These are phyloP conservation scores for Pseudochirops cupreus DNA, from an alignment of 2,797 vertebrate genomes.

Conservation along the genomic window DNA sequence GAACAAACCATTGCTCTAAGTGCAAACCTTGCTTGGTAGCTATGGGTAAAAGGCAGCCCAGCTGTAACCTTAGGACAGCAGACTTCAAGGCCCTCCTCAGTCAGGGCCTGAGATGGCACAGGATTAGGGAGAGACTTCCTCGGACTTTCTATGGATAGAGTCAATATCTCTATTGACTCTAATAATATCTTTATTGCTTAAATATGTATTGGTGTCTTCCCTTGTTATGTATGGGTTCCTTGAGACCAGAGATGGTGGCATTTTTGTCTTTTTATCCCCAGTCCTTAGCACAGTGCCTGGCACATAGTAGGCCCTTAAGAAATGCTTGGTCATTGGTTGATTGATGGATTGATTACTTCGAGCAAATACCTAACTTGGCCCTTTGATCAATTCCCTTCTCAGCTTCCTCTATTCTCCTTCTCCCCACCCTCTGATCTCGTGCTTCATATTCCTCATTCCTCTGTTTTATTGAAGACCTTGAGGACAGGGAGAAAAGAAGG, in stretches of 20 bases:
- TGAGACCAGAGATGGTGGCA: not conserved
- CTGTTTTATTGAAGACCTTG: not conserved
- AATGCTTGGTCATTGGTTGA: not conserved
- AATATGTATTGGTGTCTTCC: not conserved
- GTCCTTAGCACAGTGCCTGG: not conserved
- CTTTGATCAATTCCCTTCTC: not conserved
- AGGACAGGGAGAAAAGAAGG: not conserved
- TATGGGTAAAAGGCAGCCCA: not conserved
- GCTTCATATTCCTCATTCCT: not conserved
- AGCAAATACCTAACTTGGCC: not conserved
- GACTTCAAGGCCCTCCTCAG: not conserved
- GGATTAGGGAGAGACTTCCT: not conserved
- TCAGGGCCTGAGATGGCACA: not conserved
- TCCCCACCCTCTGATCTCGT: not conserved
- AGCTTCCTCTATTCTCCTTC: not conserved
- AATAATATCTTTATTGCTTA: not conserved
- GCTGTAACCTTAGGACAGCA: not conserved
- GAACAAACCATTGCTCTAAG: not conserved
- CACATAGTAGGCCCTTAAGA: not conserved
- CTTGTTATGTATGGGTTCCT: not conserved
- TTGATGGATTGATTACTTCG: not conserved
- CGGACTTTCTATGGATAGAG: not conserved
- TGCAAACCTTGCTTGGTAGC: not conserved
- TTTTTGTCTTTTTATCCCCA: not conserved
- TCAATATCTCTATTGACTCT: no score